Evolutionary conservation across 2,888 invertebrate species (phyloP).

Genomic region (Drosophila nigritarsus): DNA sequence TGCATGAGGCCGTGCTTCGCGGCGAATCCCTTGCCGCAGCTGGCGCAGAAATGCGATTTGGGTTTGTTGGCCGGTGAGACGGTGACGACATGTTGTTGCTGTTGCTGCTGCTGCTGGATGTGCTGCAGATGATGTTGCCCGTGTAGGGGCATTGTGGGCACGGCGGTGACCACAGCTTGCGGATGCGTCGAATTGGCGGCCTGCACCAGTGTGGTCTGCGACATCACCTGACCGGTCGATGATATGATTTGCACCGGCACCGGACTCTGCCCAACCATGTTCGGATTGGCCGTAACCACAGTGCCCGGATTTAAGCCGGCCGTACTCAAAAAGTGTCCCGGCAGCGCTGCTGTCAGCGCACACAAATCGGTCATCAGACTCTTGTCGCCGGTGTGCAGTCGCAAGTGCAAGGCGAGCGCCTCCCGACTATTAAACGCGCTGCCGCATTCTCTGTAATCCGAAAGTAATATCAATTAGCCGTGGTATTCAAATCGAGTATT

Average conservation of each 20-base stretch:
- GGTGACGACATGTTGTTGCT: slow-evolving; percentile 79
- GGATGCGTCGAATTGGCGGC: slow-evolving; percentile 84
- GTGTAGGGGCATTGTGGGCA: slow-evolving; percentile 81
- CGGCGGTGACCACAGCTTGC: slow-evolving; percentile 82
- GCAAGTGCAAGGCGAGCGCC: slow-evolving; percentile 91
- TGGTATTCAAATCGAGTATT: neutral
- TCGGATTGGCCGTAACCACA: slow-evolving; percentile 84
- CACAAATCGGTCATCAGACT: slow-evolving; percentile 92
- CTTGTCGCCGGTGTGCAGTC: slow-evolving; percentile 92
- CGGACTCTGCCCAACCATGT: slow-evolving; percentile 84
- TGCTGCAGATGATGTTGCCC: slow-evolving; percentile 85
- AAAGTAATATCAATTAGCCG: neutral
- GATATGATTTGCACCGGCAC: slow-evolving; percentile 86
- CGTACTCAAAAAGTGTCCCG: slow-evolving; percentile 87
- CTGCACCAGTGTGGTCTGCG: slow-evolving; percentile 85
- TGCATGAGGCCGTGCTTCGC: slow-evolving; percentile 93
- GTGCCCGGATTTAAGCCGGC: slow-evolving; percentile 84
- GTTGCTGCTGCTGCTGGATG: slow-evolving; percentile 70
- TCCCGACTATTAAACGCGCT: slow-evolving; percentile 89
- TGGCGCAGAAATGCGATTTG: slow-evolving; percentile 91
- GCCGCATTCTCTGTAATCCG: slow-evolving; percentile 86
- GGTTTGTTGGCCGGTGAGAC: slow-evolving; percentile 86
- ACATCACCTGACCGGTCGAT: slow-evolving; percentile 85
- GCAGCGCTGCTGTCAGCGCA: slow-evolving; percentile 91
- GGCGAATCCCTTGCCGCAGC: slow-evolving; percentile 93